Evolutionary conservation across 2,888 invertebrate genomes (phyloP).

Genomic region (Cenopis cana): DNA sequence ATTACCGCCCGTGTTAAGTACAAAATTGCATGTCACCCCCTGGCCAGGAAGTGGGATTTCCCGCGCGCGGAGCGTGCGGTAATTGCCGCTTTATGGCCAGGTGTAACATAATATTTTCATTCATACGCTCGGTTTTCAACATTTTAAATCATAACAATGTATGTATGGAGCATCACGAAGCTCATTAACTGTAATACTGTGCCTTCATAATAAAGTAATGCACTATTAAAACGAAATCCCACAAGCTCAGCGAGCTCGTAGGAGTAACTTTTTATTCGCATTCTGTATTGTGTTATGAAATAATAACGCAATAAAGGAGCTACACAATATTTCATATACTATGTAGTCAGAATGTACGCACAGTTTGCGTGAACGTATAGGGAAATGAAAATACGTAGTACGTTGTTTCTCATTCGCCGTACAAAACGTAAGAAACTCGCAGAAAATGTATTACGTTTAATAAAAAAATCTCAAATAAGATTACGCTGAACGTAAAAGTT

Average conservation of each 20-base stretch:
- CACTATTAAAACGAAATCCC: constrained; percentile 5
- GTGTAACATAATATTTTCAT: no score
- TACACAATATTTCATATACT: constrained; percentile 34
- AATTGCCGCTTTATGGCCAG: no score
- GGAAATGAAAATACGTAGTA: constrained; percentile 34
- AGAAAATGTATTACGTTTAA: constrained; percentile 37
- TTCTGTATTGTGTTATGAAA: constrained; percentile 28
- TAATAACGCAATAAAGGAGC: constrained; percentile 31
- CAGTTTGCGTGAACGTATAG: constrained; percentile 22
- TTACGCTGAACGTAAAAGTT: constrained; percentile 36
- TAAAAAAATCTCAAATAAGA: constrained; percentile 30
- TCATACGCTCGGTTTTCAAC: no score
- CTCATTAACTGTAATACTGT: not conserved
- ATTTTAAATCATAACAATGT: no score
- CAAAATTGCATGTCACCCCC: no score
- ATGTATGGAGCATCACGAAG: not conserved
- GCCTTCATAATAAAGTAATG: not conserved
- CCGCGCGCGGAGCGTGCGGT: no score
- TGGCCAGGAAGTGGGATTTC: no score
- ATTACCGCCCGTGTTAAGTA: no score
- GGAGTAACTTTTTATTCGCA: constrained; percentile 22
- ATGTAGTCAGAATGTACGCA: constrained; percentile 6
- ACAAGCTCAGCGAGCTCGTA: constrained; percentile 9
- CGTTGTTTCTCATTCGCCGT: constrained; percentile 9
- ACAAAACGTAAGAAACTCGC: constrained; percentile 29